These are phyloP conservation scores for Dryobates pubescens DNA, from an alignment of 2,797 vertebrate genomes.

Conservation along the genomic window DNA sequence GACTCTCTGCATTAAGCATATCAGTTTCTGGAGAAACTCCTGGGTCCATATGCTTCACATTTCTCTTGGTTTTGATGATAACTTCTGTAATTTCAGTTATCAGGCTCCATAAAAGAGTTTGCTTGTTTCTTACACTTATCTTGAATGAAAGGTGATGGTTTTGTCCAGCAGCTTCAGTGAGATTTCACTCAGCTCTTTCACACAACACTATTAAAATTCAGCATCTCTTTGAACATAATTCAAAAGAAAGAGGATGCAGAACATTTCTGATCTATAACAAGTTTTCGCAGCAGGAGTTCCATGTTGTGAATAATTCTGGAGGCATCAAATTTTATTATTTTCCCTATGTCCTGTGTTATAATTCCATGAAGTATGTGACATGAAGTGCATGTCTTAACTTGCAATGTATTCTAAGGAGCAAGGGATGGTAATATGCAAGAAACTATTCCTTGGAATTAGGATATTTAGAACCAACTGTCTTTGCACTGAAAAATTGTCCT, in stretches of 20 bases:
- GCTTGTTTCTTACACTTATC: constrained; percentile 64
- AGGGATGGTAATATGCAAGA: neutral
- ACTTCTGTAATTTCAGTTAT: constrained; percentile 65
- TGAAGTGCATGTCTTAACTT: constrained; percentile 61
- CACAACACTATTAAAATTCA: constrained; percentile 62
- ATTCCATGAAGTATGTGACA: constrained; percentile 56
- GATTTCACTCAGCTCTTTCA: constrained; percentile 58
- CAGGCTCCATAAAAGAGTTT: constrained; percentile 44
- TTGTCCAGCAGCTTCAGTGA: constrained; percentile 62
- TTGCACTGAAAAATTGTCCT: constrained; percentile 29
- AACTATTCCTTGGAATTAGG: neutral
- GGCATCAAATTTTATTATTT: constrained; percentile 71
- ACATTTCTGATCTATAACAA: constrained; percentile 71
- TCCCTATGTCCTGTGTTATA: constrained; percentile 49
- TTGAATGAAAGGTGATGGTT: constrained; percentile 66
- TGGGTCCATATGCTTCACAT: neutral
- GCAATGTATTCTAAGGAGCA: constrained; percentile 17
- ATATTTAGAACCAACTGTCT: constrained; percentile 3
- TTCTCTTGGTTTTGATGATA: constrained; percentile 51
- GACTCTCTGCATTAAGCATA: constrained; percentile 52
- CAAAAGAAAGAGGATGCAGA: constrained; percentile 66
- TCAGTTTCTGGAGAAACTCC: constrained; percentile 57
- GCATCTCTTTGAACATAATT: constrained; percentile 68
- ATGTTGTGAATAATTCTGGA: constrained; percentile 71
- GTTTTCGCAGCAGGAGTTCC: constrained; percentile 65